phyloP scores from a whole-genome alignment of 2,888 invertebrate genomes.

The Arrhopalites spinosus region DNA sequence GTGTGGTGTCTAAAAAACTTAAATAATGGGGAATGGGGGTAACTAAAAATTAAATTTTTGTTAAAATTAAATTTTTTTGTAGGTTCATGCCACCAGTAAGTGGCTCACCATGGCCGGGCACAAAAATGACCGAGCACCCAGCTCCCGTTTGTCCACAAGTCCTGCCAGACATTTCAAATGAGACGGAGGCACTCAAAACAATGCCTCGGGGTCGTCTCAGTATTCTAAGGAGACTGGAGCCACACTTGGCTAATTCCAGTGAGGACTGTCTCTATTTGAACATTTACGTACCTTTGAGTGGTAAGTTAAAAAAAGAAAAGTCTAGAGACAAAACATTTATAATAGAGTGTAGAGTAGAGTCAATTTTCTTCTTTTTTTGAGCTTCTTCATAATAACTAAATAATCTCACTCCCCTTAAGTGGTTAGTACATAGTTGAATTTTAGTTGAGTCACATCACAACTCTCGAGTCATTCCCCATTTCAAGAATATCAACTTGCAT shows the following conservation, averaged over 20 bases:
- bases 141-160: slow-evolving; percentile 92
- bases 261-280: slow-evolving; percentile 98
- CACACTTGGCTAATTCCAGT: slow-evolving; percentile 86
- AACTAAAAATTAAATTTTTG: too few relatives aligned
- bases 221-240: slow-evolving; percentile 83
- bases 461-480: too few relatives aligned
- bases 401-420: too few relatives aligned
- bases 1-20: neutral
- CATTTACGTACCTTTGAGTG: slow-evolving; percentile 93
- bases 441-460: too few relatives aligned
- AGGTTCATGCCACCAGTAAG: slow-evolving; percentile 96
- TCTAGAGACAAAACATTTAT: too few relatives aligned
- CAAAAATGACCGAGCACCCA: slow-evolving; percentile 82
- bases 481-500: too few relatives aligned
- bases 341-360: too few relatives aligned
- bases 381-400: too few relatives aligned
- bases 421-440: too few relatives aligned
- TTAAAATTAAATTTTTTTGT: slow-evolving; percentile 61
- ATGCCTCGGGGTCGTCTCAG: slow-evolving; percentile 89
- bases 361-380: too few relatives aligned
- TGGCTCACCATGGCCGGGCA: slow-evolving; percentile 88
- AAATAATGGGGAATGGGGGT: neutral
- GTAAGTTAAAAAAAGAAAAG: slow-evolving; percentile 64
- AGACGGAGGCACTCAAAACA: slow-evolving; percentile 77
- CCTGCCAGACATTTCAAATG: slow-evolving; percentile 76